Conservation (phyloP, 2,888 invertebrate genomes). For the Ceramica pisi region DNA sequence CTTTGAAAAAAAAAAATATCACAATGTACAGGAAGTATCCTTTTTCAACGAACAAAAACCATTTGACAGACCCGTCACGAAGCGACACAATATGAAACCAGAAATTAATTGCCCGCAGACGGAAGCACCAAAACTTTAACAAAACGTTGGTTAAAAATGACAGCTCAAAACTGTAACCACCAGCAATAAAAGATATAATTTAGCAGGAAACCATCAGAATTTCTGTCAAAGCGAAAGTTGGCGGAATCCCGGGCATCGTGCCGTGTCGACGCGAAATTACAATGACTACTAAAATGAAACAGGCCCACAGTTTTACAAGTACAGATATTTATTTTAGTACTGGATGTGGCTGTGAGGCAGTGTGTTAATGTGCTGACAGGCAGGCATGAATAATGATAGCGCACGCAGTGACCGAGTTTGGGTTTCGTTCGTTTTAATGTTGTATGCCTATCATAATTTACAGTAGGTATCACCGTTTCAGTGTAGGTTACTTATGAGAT, state of each 20-base stretch:
- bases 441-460: not conserved
- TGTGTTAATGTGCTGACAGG: conserved; percentile 16
- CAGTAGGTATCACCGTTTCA: not conserved
- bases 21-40: too few relatives aligned
- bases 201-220: conserved; percentile 65
- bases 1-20: too few relatives aligned
- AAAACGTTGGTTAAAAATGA: conserved; percentile 41
- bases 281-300: conserved; percentile 71
- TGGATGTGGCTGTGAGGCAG: conserved; percentile 42
- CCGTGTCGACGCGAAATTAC: conserved; percentile 71
- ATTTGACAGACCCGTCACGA: not conserved
- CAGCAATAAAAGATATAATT: conserved; percentile 63
- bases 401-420: conserved; percentile 13
- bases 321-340: conserved; percentile 30
- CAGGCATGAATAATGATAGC: conserved; percentile 8
- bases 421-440: conserved; percentile 1
- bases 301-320: conserved; percentile 54
- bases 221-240: conserved; percentile 76
- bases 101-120: conserved; percentile 13
- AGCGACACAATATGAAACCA: conserved; percentile 4
- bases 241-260: conserved; percentile 56
- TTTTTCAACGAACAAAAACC: not conserved
- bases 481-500: too few relatives aligned
- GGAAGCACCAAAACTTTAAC: conserved; percentile 17
- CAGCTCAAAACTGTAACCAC: conserved; percentile 33